These are phyloP conservation scores for Drosophila rhopaloa DNA, from an alignment of 1,140 invertebrate genomes.

Conservation along the genomic window DNA sequence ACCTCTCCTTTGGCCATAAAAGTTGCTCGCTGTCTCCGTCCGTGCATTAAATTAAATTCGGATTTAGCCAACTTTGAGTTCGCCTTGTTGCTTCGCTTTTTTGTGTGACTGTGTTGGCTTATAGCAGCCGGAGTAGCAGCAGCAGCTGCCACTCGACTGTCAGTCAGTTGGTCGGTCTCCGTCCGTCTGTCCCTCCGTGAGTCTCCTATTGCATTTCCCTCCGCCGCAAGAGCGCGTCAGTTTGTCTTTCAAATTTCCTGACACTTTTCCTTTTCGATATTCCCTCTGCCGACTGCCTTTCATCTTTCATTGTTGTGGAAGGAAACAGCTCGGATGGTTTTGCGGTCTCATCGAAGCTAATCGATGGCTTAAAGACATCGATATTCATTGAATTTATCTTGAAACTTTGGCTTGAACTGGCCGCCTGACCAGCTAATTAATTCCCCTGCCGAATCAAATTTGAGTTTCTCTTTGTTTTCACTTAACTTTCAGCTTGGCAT, in stretches of 20 bases:
- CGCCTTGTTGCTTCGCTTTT: constrained; percentile 62
- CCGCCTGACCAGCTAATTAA: constrained; percentile 19
- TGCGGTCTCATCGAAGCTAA: constrained; percentile 31
- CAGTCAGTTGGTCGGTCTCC: constrained; percentile 37
- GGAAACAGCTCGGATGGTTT: constrained; percentile 13
- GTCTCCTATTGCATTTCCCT: constrained; percentile 62
- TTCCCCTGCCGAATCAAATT: constrained; percentile 32
- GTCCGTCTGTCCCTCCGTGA: constrained; percentile 2
- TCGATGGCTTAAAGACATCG: constrained; percentile 48
- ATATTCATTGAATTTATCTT: constrained; percentile 23
- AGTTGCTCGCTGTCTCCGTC: constrained; percentile 69
- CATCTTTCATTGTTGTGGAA: constrained; percentile 22
- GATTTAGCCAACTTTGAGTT: constrained; percentile 76
- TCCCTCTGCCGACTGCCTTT: constrained; percentile 19
- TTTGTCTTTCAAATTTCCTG: constrained; percentile 69
- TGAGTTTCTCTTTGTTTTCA: constrained; percentile 43
- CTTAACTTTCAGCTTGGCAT: constrained; percentile 34
- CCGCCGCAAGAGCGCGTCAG: constrained; percentile 55
- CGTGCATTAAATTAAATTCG: constrained; percentile 83
- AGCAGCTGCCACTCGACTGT: constrained; percentile 60
- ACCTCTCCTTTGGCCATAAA: constrained; percentile 55
- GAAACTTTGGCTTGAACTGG: constrained; percentile 17
- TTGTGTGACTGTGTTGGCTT: constrained; percentile 58
- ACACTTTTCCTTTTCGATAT: constrained; percentile 53
- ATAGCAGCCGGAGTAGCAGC: constrained; percentile 14